These are phyloP conservation scores for Chelonus insularis DNA, from an alignment of 1,140 invertebrate genomes.

Conservation along the genomic window DNA sequence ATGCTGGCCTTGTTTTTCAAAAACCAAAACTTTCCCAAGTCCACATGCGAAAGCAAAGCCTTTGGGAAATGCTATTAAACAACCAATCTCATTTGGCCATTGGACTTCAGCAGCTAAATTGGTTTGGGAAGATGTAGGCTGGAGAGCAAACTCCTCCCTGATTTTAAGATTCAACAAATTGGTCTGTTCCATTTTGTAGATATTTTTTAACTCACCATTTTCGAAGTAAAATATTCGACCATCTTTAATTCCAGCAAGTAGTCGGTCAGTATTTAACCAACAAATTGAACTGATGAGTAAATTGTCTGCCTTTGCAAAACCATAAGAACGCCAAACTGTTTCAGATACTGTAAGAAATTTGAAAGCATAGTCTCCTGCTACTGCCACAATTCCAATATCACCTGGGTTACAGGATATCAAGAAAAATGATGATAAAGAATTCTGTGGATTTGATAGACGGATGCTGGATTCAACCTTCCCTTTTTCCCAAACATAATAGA, in stretches of 20 bases:
- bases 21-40: constrained; percentile 65
- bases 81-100: constrained; percentile 48
- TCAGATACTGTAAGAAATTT: constrained; percentile 80
- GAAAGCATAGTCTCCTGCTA: constrained; percentile 74
- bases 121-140: constrained; percentile 33
- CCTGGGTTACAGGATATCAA: constrained; percentile 73
- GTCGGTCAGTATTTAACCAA: constrained; percentile 74
- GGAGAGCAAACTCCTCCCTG: constrained; percentile 43
- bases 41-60: constrained; percentile 68
- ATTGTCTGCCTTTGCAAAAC: constrained; percentile 79
- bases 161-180: constrained; percentile 63
- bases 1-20: constrained; percentile 66
- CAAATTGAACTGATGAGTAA: constrained; percentile 70
- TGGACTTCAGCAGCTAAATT: constrained; percentile 36
- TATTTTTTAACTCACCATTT: constrained; percentile 74
- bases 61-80: constrained; percentile 61
- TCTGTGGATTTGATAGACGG: constrained; percentile 69
- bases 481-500: constrained; percentile 84
- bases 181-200: constrained; percentile 64
- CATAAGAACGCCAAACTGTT: constrained; percentile 78
- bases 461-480: constrained; percentile 76
- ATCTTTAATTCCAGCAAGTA: constrained; percentile 74
- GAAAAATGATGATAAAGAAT: constrained; percentile 59
- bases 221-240: constrained; percentile 77
- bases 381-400: constrained; percentile 74